phyloP scores from a whole-genome alignment of 1,140 invertebrate genomes.

The Whitmania pigra region DNA sequence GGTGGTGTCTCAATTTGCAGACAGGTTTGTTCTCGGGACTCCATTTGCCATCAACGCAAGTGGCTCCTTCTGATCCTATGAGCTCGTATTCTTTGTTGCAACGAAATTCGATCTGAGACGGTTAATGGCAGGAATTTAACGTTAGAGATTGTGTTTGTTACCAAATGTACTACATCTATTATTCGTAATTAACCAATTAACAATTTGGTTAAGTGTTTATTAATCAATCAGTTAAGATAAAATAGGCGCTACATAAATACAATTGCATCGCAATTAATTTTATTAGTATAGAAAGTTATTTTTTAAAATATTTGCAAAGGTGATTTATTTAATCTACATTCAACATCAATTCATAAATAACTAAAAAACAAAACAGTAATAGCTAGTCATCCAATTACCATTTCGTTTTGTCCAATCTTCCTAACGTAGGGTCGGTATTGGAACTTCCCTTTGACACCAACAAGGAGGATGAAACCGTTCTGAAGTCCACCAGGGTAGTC shows the following conservation, averaged over 20 bases:
- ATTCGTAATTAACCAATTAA: too few species aligned
- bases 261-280: too few species aligned
- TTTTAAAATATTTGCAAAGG: too few species aligned
- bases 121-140: not conserved
- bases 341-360: not conserved
- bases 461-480: conserved; percentile 79
- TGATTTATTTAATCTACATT: too few species aligned
- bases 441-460: conserved; percentile 91
- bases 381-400: conserved; percentile 48
- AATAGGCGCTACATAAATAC: too few species aligned
- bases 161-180: not conserved
- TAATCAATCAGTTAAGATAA: too few species aligned
- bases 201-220: too few species aligned
- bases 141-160: not conserved
- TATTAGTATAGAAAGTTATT: too few species aligned
- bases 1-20: conserved; percentile 22
- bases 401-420: conserved; percentile 57
- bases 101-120: conserved; percentile 57
- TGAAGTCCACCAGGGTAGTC: conserved; percentile 73
- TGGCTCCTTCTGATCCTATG: conserved; percentile 72
- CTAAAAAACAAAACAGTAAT: too few species aligned
- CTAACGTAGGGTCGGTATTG: conserved; percentile 82
- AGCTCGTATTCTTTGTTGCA: conserved; percentile 60
- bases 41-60: conserved; percentile 74
- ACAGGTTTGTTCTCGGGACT: conserved; percentile 48